Evolutionary conservation across 1,140 invertebrate species (phyloP).

Genomic region (Hyphantria cunea): DNA sequence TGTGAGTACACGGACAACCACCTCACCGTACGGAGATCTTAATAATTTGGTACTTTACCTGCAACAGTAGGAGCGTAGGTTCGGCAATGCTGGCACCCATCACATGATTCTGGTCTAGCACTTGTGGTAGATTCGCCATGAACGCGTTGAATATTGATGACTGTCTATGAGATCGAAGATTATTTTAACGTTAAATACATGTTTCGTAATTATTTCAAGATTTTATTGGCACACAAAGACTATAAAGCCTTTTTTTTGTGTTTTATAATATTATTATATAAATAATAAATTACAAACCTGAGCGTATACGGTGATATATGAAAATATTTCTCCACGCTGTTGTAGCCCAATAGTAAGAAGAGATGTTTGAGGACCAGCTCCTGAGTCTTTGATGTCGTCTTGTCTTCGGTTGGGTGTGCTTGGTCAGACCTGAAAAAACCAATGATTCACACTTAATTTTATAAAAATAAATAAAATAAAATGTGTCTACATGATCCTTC

Average conservation of each 20-base stretch:
- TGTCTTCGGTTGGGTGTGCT: conserved; percentile 94
- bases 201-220: too few relatives aligned
- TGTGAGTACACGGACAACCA: too few relatives aligned
- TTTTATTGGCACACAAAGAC: too few relatives aligned
- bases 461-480: too few relatives aligned
- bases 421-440: conserved; percentile 75
- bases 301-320: conserved; percentile 94
- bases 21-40: too few relatives aligned
- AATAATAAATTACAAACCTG: too few relatives aligned
- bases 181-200: not conserved
- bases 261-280: too few relatives aligned
- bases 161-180: conserved; percentile 77
- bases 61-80: conserved; percentile 92
- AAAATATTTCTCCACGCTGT: conserved; percentile 94
- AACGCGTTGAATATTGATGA: conserved; percentile 98
- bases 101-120: conserved; percentile 96
- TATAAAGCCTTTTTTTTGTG: too few relatives aligned
- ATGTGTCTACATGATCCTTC: not conserved
- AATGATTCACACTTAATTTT: too few relatives aligned
- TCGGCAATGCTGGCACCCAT: conserved; percentile 94
- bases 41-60: too few relatives aligned
- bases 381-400: conserved; percentile 89
- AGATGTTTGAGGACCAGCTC: conserved; percentile 95
- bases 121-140: conserved; percentile 94
- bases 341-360: conserved; percentile 96